phyloP scores from a whole-genome alignment of 2,888 invertebrate species.

The Drosophila mettleri region DNA sequence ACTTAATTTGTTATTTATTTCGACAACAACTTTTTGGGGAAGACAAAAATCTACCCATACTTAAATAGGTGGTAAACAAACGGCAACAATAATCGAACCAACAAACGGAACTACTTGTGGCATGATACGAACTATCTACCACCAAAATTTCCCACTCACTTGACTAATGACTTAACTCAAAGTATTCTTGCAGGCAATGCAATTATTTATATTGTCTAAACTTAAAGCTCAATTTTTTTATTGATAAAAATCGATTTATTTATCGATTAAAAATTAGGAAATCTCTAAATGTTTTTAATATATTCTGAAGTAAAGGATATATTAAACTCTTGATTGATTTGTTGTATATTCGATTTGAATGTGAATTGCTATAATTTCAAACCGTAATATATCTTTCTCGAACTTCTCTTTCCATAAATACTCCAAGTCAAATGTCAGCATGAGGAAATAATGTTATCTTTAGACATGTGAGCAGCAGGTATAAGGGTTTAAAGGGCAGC shows the following conservation, averaged over 20 bases:
- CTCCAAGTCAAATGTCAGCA: not conserved
- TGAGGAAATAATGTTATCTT: not conserved
- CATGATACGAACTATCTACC: conserved; percentile 7
- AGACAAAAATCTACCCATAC: conserved; percentile 10
- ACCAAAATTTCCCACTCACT: not conserved
- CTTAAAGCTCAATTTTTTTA: not conserved
- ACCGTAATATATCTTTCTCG: not conserved
- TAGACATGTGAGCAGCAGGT: conserved; percentile 1
- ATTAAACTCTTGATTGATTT: too few species aligned
- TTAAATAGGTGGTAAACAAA: conserved; percentile 36
- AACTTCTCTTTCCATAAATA: not conserved
- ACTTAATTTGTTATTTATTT: conserved; percentile 61
- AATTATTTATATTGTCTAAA: not conserved
- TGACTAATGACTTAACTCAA: not conserved
- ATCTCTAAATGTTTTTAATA: too few species aligned
- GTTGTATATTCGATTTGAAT: not conserved
- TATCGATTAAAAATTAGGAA: not conserved
- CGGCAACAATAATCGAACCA: conserved; percentile 63
- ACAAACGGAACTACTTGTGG: conserved; percentile 50
- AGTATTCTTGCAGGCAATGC: not conserved
- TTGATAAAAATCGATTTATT: not conserved
- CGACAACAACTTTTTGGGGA: conserved; percentile 8
- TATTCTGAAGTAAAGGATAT: too few species aligned
- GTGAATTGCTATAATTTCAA: not conserved
- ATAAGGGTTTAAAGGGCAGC: not conserved